A percentile compares a stretch with the other conserved stretches of the same genome.
phyloP scores from a whole-genome alignment of 2,113 vertebrate genomes.

The Hemiscyllium ocellatum region DNA sequence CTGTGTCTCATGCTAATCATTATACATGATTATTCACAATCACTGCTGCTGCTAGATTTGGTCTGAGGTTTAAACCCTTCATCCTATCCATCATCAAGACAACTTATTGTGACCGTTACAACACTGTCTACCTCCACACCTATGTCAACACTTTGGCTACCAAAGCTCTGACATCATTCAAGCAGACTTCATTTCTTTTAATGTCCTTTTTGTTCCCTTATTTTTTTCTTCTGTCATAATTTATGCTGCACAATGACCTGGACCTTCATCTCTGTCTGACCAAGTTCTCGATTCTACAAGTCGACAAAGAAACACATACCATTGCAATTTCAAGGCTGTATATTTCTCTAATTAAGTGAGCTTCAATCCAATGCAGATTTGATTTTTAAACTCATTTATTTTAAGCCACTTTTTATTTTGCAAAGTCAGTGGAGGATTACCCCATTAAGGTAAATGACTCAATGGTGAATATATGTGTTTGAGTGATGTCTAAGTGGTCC shows the following conservation, averaged over 20 bases:
- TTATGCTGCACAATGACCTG: background rate
- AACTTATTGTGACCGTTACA: background rate
- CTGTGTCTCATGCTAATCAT: background rate
- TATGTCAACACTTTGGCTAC: background rate
- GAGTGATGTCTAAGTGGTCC: background rate
- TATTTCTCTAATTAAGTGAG: background rate
- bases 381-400: slow-evolving; percentile 4
- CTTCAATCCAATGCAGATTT: background rate
- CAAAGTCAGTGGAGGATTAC: background rate
- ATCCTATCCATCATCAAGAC: background rate
- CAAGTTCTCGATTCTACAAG: background rate
- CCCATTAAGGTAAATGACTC: background rate
- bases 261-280: background rate
- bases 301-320: background rate
- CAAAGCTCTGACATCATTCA: background rate
- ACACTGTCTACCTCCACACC: background rate
- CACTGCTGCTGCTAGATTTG: background rate
- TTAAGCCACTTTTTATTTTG: background rate
- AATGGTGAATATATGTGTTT: background rate
- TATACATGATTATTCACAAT: too few species aligned
- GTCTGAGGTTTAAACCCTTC: background rate
- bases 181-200: background rate
- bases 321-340: background rate
- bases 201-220: background rate
- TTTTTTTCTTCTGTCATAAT: background rate